These are phyloP conservation scores for Scleropages formosus DNA, from an alignment of 2,797 vertebrate genomes.

Conservation along the genomic window DNA sequence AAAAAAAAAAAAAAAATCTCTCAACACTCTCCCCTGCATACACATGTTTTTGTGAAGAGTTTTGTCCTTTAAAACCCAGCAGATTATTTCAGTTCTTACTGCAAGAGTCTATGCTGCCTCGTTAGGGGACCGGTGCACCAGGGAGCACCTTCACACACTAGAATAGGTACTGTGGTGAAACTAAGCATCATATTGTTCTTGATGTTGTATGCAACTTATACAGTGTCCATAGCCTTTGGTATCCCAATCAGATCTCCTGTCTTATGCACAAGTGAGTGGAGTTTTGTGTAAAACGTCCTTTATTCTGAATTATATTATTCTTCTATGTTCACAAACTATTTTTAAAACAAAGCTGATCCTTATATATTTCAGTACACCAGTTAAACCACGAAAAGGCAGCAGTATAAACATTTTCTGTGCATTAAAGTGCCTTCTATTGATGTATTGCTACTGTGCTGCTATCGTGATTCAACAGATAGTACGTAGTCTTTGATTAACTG, in stretches of 20 bases:
- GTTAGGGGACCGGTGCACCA: not conserved
- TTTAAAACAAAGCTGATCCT: not conserved
- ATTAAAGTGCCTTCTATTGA: not conserved
- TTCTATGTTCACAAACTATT: too few relatives aligned
- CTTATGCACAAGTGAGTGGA: not conserved
- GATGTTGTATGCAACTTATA: not conserved
- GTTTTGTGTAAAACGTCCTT: not conserved
- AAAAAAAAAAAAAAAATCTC: constrained; percentile 27
- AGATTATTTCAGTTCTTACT: not conserved
- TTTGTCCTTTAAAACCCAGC: not conserved
- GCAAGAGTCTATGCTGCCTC: not conserved
- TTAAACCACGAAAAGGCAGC: not conserved
- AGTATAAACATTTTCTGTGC: not conserved
- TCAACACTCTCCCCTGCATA: not conserved
- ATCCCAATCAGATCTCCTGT: not conserved
- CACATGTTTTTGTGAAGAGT: not conserved
- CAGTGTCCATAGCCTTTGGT: not conserved
- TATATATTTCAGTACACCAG: not conserved
- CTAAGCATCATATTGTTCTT: not conserved
- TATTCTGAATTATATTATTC: too few relatives aligned
- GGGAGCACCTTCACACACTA: too few relatives aligned
- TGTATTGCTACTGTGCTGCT: not conserved
- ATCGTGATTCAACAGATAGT: not conserved
- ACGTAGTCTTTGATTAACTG: too few relatives aligned
- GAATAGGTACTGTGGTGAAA: not conserved